A percentile compares a stretch with the other conserved stretches of the same genome.
Conservation (phyloP, 2,113 vertebrate species). For the Romanogobio albipinnatus region DNA sequence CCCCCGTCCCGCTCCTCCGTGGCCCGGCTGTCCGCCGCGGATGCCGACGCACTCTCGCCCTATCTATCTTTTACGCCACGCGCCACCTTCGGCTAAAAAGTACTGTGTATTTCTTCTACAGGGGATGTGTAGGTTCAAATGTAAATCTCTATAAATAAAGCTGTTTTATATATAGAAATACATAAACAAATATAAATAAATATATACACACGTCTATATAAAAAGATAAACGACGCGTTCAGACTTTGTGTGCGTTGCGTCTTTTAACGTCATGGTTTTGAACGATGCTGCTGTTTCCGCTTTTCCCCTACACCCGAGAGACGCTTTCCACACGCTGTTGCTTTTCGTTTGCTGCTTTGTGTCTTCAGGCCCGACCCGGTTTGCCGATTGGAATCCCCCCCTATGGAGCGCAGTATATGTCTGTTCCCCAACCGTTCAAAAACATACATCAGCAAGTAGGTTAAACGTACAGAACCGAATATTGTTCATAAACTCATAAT, state of each 20-base stretch:
- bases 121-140: slow-evolving; percentile 78
- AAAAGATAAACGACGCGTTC: slow-evolving; percentile 82
- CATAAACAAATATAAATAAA: slow-evolving; percentile 68
- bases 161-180: slow-evolving; percentile 78
- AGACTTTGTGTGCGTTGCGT: slow-evolving; percentile 84
- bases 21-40: slow-evolving; percentile 66
- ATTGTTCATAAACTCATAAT: background rate
- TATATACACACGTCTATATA: slow-evolving; percentile 73
- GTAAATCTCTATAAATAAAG: slow-evolving; percentile 99
- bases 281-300: slow-evolving; percentile 72
- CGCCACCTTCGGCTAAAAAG: slow-evolving; percentile 87
- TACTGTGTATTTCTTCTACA: slow-evolving; percentile 92
- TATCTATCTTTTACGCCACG: slow-evolving; percentile 90
- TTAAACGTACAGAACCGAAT: background rate
- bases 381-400: background rate
- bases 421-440: background rate
- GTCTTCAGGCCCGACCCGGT: background rate
- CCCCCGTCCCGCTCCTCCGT: slow-evolving; percentile 17
- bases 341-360: slow-evolving; percentile 76
- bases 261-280: slow-evolving; percentile 81
- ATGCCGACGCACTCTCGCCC: slow-evolving; percentile 64
- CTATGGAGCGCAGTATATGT: background rate
- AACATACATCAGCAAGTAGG: background rate
- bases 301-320: slow-evolving; percentile 71
- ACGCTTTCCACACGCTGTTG: slow-evolving; percentile 78